These are phyloP conservation scores for Diuraphis noxia DNA, from an alignment of 1,140 invertebrate genomes.

Conservation along the genomic window DNA sequence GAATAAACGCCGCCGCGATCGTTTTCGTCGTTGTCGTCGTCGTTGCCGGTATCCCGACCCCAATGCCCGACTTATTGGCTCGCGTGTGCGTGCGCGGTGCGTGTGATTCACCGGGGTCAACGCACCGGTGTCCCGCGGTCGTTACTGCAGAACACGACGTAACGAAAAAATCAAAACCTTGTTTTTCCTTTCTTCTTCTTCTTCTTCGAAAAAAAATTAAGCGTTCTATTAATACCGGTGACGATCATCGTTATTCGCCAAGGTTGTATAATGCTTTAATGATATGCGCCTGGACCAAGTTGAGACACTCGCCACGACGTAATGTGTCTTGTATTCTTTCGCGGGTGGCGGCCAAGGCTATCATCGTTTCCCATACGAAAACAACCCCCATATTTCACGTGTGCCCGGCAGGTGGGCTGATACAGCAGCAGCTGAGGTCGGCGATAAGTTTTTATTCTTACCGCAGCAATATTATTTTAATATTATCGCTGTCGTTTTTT, in stretches of 20 bases:
- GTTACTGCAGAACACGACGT: conserved; percentile 37
- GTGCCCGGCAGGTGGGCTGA: conserved; percentile 26
- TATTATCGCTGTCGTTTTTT: neutral
- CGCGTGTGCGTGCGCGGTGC: conserved; percentile 18
- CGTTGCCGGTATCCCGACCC: conserved; percentile 29
- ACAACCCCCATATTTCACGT: neutral
- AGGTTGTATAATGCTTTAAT: neutral
- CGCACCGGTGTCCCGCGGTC: conserved; percentile 38
- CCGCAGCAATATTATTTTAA: neutral
- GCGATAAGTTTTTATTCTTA: neutral
- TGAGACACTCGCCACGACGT: neutral
- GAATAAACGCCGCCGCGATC: conserved; percentile 19
- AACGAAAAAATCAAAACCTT: neutral
- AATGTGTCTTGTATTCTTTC: neutral
- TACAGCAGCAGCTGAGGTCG: neutral
- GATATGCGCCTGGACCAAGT: neutral
- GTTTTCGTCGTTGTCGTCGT: neutral
- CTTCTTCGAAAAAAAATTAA: neutral
- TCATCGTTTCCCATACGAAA: conserved; percentile 13
- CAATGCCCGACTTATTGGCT: conserved; percentile 42
- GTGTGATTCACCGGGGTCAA: conserved; percentile 29
- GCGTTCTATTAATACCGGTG: neutral
- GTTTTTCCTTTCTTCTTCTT: conserved; percentile 11
- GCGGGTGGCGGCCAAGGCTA: neutral
- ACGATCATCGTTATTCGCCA: neutral